Evolutionary conservation across 1,140 invertebrate genomes (phyloP).

Genomic region (Steinernema khuongi): DNA sequence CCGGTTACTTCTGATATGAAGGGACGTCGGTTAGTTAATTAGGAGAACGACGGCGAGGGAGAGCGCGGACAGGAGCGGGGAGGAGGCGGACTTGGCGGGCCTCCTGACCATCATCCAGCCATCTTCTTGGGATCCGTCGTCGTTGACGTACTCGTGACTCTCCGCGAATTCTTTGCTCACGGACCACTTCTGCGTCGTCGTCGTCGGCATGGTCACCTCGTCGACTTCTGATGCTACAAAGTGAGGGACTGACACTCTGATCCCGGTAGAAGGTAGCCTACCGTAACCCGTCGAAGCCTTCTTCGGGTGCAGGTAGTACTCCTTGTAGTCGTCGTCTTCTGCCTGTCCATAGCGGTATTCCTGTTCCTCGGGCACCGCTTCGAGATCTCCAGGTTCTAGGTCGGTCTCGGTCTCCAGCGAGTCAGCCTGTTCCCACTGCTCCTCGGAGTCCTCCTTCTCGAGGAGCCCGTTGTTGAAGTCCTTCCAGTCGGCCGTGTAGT

Average conservation of each 20-base stretch:
- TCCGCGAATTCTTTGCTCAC: not conserved
- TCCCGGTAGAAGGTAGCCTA: not conserved
- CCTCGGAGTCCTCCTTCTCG: not conserved
- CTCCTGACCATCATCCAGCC: conserved; percentile 6
- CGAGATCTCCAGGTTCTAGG: not conserved
- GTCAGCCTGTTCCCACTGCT: not conserved
- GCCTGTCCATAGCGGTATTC: not conserved
- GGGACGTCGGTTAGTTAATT: not conserved
- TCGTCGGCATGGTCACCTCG: not conserved
- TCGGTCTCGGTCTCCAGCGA: not conserved
- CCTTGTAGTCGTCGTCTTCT: not conserved
- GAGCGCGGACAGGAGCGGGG: not conserved
- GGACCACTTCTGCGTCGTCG: not conserved
- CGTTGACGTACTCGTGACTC: conserved; percentile 9
- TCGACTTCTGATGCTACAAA: not conserved
- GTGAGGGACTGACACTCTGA: not conserved
- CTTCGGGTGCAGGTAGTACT: not conserved
- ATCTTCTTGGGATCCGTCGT: not conserved
- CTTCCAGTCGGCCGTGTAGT: not conserved
- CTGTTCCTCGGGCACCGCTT: not conserved
- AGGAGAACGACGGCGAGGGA: not conserved
- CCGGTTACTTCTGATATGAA: not conserved
- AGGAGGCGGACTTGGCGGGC: not conserved
- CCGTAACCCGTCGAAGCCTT: not conserved
- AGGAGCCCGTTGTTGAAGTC: not conserved